Percentiles rank a stretch among this genome's conserved stretches.
Conservation (phyloP, 2,113 vertebrate genomes). For the Glaucomys volans region DNA sequence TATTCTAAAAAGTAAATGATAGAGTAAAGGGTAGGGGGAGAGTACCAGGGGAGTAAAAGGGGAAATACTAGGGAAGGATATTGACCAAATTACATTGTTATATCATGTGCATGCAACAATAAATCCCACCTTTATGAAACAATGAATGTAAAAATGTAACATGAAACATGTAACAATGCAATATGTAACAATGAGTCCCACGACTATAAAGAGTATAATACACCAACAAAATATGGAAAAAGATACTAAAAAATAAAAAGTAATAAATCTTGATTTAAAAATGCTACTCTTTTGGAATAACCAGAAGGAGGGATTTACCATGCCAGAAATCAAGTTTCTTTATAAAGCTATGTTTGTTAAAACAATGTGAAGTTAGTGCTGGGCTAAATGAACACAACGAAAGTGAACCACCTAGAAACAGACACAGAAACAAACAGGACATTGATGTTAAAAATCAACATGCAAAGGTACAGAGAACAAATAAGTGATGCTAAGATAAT, state of each 20-base stretch:
- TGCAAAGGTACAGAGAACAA: neutral
- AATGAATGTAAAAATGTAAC: too few relatives aligned
- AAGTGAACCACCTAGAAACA: neutral
- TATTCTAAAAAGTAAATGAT: neutral
- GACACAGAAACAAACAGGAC: neutral
- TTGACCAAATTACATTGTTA: too few relatives aligned
- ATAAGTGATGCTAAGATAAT: neutral
- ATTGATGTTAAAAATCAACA: conserved; percentile 9
- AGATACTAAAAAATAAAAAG: too few relatives aligned
- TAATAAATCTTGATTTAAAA: neutral
- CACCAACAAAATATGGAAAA: too few relatives aligned
- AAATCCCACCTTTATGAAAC: too few relatives aligned
- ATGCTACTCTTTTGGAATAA: neutral
- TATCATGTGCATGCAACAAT: too few relatives aligned
- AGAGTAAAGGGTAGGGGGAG: neutral
- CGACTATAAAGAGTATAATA: too few relatives aligned
- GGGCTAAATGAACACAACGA: neutral
- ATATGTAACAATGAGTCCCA: too few relatives aligned
- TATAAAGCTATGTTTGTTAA: neutral
- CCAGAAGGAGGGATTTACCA: neutral
- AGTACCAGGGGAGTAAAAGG: too few relatives aligned
- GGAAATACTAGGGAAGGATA: too few relatives aligned
- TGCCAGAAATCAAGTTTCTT: neutral
- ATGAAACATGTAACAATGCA: too few relatives aligned
- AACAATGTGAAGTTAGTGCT: neutral